Evolutionary conservation across 2,888 invertebrate species (phyloP).

Genomic region (Callosobruchus maculatus): DNA sequence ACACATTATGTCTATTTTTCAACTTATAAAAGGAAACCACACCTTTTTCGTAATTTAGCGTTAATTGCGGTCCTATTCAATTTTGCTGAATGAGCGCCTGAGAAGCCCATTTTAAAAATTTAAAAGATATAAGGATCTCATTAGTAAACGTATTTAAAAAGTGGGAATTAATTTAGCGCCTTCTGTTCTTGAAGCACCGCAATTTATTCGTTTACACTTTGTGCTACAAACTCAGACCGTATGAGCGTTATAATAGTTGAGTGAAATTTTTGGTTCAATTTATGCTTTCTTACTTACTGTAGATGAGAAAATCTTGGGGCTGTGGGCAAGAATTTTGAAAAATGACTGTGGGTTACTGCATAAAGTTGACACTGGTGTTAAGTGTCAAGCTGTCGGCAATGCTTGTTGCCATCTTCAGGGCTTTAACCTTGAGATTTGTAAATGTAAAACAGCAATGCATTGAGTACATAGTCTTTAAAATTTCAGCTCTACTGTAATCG

Average conservation of each 20-base stretch:
- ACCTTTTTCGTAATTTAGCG: background rate
- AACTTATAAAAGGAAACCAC: background rate
- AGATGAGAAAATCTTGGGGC: too few species aligned
- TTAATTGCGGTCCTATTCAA: background rate
- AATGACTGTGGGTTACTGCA: too few species aligned
- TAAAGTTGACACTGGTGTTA: too few species aligned
- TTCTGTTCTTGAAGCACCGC: background rate
- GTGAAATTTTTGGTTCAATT: background rate
- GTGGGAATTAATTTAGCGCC: background rate
- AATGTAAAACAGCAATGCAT: too few species aligned
- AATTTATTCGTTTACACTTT: background rate
- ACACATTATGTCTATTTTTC: background rate
- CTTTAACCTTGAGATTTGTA: too few species aligned
- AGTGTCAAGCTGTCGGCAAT: too few species aligned
- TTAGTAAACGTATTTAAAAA: background rate
- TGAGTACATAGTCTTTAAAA: too few species aligned
- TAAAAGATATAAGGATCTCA: background rate
- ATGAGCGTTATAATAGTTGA: background rate
- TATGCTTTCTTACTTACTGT: too few species aligned
- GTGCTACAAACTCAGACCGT: background rate
- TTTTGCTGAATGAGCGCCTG: background rate
- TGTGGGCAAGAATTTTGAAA: too few species aligned
- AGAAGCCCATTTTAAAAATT: background rate
- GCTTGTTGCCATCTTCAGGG: too few species aligned
- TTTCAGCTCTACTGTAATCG: too few species aligned